A percentile compares a stretch with the other conserved stretches of the same genome.
Evolutionary conservation across 1,140 invertebrate genomes (phyloP).

Genomic region (Pissodes strobi): DNA sequence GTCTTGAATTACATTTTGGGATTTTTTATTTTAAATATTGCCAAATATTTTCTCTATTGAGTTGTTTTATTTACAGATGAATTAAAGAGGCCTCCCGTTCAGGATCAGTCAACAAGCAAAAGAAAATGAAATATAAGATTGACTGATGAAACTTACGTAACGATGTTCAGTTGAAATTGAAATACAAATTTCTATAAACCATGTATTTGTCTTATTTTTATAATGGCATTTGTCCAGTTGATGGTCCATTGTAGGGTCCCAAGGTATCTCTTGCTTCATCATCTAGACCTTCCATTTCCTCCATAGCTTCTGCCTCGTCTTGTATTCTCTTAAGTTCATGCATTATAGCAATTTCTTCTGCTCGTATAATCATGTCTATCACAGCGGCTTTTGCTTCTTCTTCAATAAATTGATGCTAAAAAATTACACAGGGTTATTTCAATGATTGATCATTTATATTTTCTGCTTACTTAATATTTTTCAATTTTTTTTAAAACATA

Average conservation of each 20-base stretch:
- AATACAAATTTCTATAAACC: too few species aligned
- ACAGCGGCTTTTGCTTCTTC: slow-evolving; percentile 46
- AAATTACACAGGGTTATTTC: neutral
- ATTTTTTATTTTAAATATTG: too few species aligned
- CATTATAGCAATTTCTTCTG: slow-evolving; percentile 43
- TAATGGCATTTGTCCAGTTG: slow-evolving; percentile 17
- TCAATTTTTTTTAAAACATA: too few species aligned
- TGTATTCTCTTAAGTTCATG: slow-evolving; percentile 46
- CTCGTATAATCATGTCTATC: slow-evolving; percentile 45
- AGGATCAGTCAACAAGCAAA: too few species aligned
- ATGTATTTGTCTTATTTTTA: too few species aligned
- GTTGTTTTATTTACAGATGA: too few species aligned
- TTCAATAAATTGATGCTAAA: slow-evolving; percentile 46
- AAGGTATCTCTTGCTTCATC: slow-evolving; percentile 43
- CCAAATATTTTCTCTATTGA: too few species aligned
- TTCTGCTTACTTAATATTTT: neutral
- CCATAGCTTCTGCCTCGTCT: slow-evolving; percentile 34
- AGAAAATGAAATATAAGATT: too few species aligned
- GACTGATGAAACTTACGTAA: too few species aligned
- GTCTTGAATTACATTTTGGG: too few species aligned
- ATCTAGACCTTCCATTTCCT: slow-evolving; percentile 40
- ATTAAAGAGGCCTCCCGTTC: too few species aligned
- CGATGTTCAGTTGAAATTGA: too few species aligned
- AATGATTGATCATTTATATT: neutral
- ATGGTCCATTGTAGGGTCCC: slow-evolving; percentile 40